A percentile compares a stretch with the other conserved stretches of the same genome.
These are phyloP conservation scores for Peromyscus nudipes DNA, from an alignment of 2,797 vertebrate genomes.

Conservation along the genomic window DNA sequence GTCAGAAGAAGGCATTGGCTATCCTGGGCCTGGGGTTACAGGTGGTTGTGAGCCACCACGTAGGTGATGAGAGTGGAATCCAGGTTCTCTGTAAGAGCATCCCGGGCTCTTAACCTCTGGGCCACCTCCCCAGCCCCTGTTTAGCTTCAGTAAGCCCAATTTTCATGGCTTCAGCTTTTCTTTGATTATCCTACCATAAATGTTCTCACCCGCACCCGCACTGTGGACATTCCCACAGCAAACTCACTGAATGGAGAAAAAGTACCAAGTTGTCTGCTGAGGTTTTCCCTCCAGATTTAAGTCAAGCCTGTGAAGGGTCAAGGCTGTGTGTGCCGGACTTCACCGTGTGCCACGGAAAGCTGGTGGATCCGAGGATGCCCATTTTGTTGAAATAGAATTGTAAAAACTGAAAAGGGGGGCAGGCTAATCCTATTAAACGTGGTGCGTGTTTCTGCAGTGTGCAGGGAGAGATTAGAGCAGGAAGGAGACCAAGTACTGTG, in stretches of 20 bases:
- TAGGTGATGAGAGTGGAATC: background rate
- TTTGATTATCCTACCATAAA: background rate
- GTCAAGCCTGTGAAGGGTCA: conserved; percentile 51
- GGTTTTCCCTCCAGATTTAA: conserved; percentile 44
- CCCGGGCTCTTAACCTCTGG: background rate
- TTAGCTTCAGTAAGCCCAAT: background rate
- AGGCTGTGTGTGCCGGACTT: conserved; percentile 48
- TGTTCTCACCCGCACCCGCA: background rate
- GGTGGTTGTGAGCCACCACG: background rate
- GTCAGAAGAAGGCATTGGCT: background rate
- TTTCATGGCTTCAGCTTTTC: background rate
- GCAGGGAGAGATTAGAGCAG: conserved; percentile 90
- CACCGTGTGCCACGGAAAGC: conserved; percentile 68
- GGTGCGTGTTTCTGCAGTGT: conserved; percentile 90
- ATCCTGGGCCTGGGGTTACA: background rate
- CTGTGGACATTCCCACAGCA: background rate
- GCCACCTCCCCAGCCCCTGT: background rate
- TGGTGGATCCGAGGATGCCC: conserved; percentile 76
- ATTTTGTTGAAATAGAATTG: conserved; percentile 86
- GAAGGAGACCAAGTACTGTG: conserved; percentile 91
- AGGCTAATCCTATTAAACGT: conserved; percentile 91
- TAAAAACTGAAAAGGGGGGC: conserved; percentile 76
- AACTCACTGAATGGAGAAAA: background rate
- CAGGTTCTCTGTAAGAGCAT: background rate
- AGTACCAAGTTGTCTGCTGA: conserved; percentile 37